phyloP scores from a whole-genome alignment of 1,140 invertebrate genomes.

The Brachionus rubens region DNA sequence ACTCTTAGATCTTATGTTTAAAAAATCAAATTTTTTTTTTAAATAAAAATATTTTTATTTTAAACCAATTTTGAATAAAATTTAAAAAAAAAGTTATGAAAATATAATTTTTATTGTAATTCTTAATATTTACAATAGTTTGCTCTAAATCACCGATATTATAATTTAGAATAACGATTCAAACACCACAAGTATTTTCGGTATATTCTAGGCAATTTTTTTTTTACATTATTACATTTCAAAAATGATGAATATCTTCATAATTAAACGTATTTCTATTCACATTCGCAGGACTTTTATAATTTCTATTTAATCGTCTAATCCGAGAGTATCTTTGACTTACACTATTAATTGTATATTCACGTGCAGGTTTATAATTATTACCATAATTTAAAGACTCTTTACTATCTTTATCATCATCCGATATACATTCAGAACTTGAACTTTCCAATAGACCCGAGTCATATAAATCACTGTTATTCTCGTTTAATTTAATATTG shows the following conservation, averaged over 20 bases:
- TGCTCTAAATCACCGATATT: too few relatives aligned
- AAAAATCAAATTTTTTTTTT: too few relatives aligned
- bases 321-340: not conserved
- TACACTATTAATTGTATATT: not conserved
- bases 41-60: too few relatives aligned
- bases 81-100: too few relatives aligned
- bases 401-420: not conserved
- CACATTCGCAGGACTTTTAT: slow-evolving; percentile 17
- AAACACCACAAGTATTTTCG: too few relatives aligned
- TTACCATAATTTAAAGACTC: not conserved
- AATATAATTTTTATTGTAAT: too few relatives aligned
- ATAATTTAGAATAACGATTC: too few relatives aligned
- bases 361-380: not conserved
- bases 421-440: slow-evolving; percentile 5
- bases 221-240: too few relatives aligned
- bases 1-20: too few relatives aligned
- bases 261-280: not conserved
- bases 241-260: slow-evolving; percentile 18
- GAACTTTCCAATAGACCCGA: slow-evolving; percentile 1
- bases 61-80: too few relatives aligned
- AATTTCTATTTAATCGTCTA: not conserved
- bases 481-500: not conserved
- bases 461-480: not conserved
- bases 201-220: not conserved
- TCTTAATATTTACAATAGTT: too few relatives aligned